Evolutionary conservation across 2,113 vertebrate genomes (phyloP), one percentile per base, ranked within the genome.

Genomic region (Amphiprion percula): DNA sequence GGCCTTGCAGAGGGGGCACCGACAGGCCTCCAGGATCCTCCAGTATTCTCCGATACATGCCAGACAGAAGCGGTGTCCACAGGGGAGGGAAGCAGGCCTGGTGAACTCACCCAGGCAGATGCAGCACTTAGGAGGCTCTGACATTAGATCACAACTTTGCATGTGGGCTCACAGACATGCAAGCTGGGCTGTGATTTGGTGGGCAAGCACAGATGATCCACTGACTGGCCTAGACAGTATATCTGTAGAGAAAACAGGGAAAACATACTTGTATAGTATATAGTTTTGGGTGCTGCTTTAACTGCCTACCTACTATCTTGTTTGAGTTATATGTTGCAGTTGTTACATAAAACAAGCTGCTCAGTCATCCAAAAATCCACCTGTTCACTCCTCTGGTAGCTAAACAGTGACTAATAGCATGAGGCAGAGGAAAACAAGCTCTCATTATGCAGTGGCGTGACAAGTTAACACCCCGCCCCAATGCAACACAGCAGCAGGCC

Each of bases 21-120:
- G 86, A 49, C 75, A 93, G 52, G 19, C 71, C 12, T 55, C 47
- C 8, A 82, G 12, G 81, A 88, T 37, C 84, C 87, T 87, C 93
- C 94, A 95, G 87, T 93, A 93, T 72, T 92, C 88, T 1, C 88
- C 90, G 4, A 94, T 92, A 23, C 94, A 95, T 23, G 44, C 73
- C 85, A 94, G 85, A 83, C 94, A 95, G 89, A 95, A 95, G 74
- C 85, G 46, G 74, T 95, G 94, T 65, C 90, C 92, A 46, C 93
- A 94, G 17, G 93, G 94, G 68, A 94, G 63, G 46, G 82, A 86
- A 0, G 85, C 87, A 0, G 94, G 93, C 26, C 79, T 83, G 9
- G 53, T 82, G 77, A 94, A 90, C 12, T 86, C 86, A 49, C 94
- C 84, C 80, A 94, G 81, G 41, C 94, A 94, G 89, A 95, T 94